Percentiles rank a stretch among this genome's conserved stretches.
These are phyloP conservation scores for Agapornis canus DNA, from an alignment of 2,797 vertebrate genomes.

Conservation along the genomic window DNA sequence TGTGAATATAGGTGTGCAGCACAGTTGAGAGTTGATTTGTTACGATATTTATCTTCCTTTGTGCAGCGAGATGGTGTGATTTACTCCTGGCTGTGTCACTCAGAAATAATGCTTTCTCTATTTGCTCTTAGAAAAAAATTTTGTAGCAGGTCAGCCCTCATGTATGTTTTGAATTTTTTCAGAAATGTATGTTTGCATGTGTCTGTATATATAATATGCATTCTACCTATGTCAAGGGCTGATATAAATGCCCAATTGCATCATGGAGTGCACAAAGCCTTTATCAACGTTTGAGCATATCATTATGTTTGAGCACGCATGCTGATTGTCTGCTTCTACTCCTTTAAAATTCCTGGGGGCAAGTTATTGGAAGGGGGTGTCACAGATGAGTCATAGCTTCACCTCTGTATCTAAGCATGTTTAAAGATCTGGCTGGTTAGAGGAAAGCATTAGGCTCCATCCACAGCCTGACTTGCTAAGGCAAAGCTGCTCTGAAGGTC, in stretches of 20 bases:
- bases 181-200: neutral
- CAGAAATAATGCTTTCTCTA: neutral
- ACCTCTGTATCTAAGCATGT: neutral
- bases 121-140: constrained; percentile 9
- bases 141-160: neutral
- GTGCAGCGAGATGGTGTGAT: neutral
- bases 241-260: neutral
- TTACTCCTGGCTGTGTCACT: neutral
- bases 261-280: neutral
- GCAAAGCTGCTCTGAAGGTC: neutral
- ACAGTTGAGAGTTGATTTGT: neutral
- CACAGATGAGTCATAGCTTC: neutral
- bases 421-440: neutral
- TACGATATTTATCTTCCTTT: neutral
- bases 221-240: neutral
- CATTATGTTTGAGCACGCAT: accelerated
- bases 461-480: neutral
- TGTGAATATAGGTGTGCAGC: neutral
- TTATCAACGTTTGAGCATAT: neutral
- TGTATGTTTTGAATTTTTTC: neutral
- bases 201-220: neutral
- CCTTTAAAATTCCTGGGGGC: neutral
- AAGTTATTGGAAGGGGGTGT: neutral
- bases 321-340: neutral
- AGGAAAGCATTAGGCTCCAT: neutral